Evolutionary conservation across 1,140 invertebrate species (phyloP), one percentile per base, ranked within the genome.

Genomic region (Idris sp.): DNA sequence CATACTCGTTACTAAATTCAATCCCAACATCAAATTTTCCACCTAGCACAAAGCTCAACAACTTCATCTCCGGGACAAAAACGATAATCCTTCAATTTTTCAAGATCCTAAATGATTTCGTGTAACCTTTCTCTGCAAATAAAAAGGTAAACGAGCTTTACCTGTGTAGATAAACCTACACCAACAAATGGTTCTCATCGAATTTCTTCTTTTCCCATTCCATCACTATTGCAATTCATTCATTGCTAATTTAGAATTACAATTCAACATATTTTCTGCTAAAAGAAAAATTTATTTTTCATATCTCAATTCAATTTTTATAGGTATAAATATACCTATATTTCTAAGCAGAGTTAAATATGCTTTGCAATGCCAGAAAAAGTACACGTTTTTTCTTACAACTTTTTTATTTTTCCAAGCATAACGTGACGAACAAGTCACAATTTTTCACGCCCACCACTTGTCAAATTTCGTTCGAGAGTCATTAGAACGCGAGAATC

Each of bases 371-470:
- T n/a, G n/a, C n/a, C n/a, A n/a, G n/a, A n/a, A n/a, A n/a, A n/a
- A n/a, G n/a, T n/a, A n/a, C 13, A 4, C 35, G 7, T 1, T 19
- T 44, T 16, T 28, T 15, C 15, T n/a, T 11, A n/a, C n/a, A n/a
- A n/a, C n/a, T n/a, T 26, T 19, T n/a, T 28, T 28, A 28, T 67
- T 44, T 67, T 22, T 19, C 43, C 58, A 44, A 31, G n/a, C 26
- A 25, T 6, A 26, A 49, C 69, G 28, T 49, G 41, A 61, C 19
- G 30, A 48, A 48, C 48, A 26, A 26, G 22, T 33, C 26, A 22
- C 51, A 8, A 61, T 62, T 59, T 58, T 74, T 67, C 62, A 56
- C 43, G 26, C 41, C 28, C 33, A 15, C 6, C 46, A 31, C 46
- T 61, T 44, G 10, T 13, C 41, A 31, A 11, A 48, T 71, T 48